Conservation (phyloP, 2,888 invertebrate species). For the Tiphia femorata region DNA sequence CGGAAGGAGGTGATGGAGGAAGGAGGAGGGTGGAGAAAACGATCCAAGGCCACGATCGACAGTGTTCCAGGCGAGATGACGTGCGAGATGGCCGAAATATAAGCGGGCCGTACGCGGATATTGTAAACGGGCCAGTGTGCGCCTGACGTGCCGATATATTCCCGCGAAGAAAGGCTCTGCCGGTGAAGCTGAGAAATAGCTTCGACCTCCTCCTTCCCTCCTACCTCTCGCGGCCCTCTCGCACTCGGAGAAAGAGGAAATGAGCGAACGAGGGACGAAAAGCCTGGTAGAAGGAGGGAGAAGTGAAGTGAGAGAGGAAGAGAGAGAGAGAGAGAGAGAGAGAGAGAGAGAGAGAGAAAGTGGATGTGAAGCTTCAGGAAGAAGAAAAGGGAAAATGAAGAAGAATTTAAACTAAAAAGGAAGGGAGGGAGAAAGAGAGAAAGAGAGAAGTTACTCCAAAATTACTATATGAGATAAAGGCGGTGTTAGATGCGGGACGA, state of each 20-base stretch:
- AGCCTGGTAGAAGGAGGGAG: not conserved
- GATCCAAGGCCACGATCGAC: constrained; percentile 29
- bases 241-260: not conserved
- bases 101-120: constrained; percentile 48
- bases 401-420: too few relatives aligned
- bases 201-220: constrained; percentile 18
- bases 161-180: constrained; percentile 66
- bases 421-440: too few relatives aligned
- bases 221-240: constrained; percentile 1
- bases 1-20: not conserved
- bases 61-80: constrained; percentile 14
- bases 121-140: constrained; percentile 60
- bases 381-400: too few relatives aligned
- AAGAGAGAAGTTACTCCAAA: too few relatives aligned
- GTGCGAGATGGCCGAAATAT: constrained; percentile 39
- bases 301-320: not conserved
- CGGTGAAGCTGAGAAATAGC: constrained; percentile 68
- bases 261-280: not conserved
- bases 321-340: not conserved
- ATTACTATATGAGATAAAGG: too few relatives aligned
- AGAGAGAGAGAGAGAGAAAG: not conserved
- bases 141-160: constrained; percentile 66
- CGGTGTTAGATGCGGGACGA: too few relatives aligned
- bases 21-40: constrained; percentile 8
- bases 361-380: too few relatives aligned